Conservation (phyloP, 2,797 vertebrate genomes). For the Megaceryle alcyon region DNA sequence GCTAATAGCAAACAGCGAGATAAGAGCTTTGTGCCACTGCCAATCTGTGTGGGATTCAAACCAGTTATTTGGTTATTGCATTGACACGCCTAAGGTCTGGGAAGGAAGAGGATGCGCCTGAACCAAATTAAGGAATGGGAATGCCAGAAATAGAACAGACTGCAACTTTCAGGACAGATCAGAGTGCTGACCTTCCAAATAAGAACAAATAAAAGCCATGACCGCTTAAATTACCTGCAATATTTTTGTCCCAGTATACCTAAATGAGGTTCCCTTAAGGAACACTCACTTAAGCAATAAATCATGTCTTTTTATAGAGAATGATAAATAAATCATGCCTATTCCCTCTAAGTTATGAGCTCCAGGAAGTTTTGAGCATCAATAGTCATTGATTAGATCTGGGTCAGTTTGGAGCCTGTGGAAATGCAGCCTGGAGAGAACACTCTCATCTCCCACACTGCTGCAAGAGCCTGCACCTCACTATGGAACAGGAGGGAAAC, state of each 20-base stretch:
- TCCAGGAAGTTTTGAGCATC: not conserved
- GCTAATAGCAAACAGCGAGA: not conserved
- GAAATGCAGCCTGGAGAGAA: not conserved
- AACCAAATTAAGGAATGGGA: not conserved
- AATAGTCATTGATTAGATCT: fast-evolving
- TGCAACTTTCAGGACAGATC: not conserved
- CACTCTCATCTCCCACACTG: not conserved
- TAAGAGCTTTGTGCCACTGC: not conserved
- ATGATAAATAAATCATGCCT: not conserved
- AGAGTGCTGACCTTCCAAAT: not conserved
- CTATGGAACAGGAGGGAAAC: not conserved
- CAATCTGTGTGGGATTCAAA: not conserved
- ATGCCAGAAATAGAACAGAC: not conserved
- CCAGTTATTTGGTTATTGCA: not conserved
- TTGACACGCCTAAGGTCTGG: not conserved
- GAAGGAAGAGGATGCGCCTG: not conserved
- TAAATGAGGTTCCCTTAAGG: not conserved
- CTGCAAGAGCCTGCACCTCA: not conserved
- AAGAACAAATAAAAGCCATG: not conserved
- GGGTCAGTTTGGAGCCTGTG: not conserved
- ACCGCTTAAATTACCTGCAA: not conserved
- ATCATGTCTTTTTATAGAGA: not conserved
- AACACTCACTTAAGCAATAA: not conserved
- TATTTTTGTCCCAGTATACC: not conserved
- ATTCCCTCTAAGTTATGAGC: not conserved